Conservation (phyloP, 1,140 invertebrate genomes). For the Telenomus remus region DNA sequence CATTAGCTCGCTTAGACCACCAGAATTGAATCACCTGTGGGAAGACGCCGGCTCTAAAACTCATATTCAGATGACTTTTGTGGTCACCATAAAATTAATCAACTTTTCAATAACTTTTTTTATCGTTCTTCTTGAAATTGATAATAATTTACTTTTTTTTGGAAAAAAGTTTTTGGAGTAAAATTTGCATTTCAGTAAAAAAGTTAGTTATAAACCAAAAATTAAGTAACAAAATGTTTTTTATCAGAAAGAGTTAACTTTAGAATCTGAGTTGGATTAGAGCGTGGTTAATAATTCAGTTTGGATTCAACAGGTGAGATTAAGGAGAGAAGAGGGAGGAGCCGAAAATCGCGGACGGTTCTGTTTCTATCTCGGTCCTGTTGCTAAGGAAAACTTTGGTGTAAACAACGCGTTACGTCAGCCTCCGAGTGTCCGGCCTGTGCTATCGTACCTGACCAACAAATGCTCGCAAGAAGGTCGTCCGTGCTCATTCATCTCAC, state of each 20-base stretch:
- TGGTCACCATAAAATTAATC: no score
- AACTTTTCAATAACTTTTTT: no score
- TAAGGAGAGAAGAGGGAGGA: slow-evolving; percentile 25
- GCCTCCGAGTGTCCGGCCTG: slow-evolving; percentile 22
- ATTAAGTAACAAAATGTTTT: slow-evolving; percentile 14
- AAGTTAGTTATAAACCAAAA: no score
- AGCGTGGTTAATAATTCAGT: background rate
- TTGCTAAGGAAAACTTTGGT: slow-evolving; percentile 54
- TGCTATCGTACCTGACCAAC: slow-evolving; percentile 14
- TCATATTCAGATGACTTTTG: no score
- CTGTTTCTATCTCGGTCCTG: slow-evolving; percentile 43
- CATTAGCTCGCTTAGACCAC: slow-evolving; percentile 23
- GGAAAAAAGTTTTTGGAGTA: no score
- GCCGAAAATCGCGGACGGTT: slow-evolving; percentile 47
- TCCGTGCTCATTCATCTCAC: slow-evolving; percentile 38
- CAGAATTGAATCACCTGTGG: slow-evolving; percentile 24
- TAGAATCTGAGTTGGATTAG: no score
- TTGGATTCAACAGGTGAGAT: background rate
- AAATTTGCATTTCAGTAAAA: no score
- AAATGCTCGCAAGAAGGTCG: slow-evolving; percentile 49
- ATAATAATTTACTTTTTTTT: no score
- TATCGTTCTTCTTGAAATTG: no score
- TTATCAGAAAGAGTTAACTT: no score
- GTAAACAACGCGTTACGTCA: slow-evolving; percentile 50
- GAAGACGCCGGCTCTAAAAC: no score